Conservation (phyloP, 2,797 vertebrate genomes). For the Gadopsis bispinosus region DNA sequence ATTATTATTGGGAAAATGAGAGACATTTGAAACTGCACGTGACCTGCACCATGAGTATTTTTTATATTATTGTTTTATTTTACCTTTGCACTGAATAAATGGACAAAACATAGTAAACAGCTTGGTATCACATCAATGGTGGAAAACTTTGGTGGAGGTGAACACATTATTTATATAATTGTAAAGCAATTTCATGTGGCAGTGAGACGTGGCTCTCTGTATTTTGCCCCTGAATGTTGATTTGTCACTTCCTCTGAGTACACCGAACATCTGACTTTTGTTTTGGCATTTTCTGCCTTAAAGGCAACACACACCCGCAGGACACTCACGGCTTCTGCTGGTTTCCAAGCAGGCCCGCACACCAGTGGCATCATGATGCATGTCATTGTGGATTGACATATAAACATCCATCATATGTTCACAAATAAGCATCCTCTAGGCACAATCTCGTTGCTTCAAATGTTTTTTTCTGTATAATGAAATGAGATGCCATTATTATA, state of each 20-base stretch:
- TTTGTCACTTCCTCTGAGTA: not conserved
- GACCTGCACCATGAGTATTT: not conserved
- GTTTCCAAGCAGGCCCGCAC: constrained; percentile 1
- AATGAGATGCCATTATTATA: not conserved
- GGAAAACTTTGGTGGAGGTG: not conserved
- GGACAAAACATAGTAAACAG: not conserved
- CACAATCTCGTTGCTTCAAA: not conserved
- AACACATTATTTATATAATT: not conserved
- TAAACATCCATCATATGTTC: constrained; percentile 13
- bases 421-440: not conserved
- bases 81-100: not conserved
- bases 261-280: no score
- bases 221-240: not conserved
- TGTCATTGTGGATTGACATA: not conserved
- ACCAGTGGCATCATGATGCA: not conserved
- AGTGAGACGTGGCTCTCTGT: not conserved
- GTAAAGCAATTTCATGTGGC: not conserved
- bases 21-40: not conserved
- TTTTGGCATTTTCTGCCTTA: not conserved
- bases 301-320: not conserved
- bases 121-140: not conserved
- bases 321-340: not conserved
- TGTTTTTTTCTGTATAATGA: not conserved
- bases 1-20: constrained; percentile 1
- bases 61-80: not conserved